Percentiles rank a stretch among this genome's conserved stretches.
phyloP scores from a whole-genome alignment of 2,888 invertebrate genomes.

The Itoplectis maculator region DNA sequence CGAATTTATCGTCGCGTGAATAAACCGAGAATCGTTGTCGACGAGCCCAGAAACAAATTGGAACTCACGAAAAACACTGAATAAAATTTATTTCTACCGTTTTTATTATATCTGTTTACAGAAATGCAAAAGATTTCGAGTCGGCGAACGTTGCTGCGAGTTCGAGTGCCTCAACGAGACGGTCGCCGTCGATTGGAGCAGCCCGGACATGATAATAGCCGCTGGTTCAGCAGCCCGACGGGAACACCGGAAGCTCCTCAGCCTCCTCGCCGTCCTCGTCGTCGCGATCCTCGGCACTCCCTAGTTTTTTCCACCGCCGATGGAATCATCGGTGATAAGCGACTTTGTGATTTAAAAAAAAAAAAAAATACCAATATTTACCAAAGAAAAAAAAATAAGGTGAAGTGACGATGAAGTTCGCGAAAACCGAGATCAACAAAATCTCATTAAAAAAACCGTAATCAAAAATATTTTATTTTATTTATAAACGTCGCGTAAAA shows the following conservation, averaged over 20 bases:
- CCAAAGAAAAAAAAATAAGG: conserved; percentile 15
- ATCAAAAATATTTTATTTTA: background rate
- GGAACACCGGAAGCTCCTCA: conserved; percentile 27
- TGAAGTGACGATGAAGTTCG: background rate
- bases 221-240: conserved; percentile 70
- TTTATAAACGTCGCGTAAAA: background rate
- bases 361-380: conserved; percentile 9
- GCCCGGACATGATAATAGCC: conserved; percentile 78
- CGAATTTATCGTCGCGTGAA: background rate
- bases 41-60: background rate
- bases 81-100: too few species aligned
- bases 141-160: conserved; percentile 94
- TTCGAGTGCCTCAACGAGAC: conserved; percentile 92
- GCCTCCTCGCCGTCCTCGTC: conserved; percentile 46
- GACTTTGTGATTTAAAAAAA: conserved; percentile 20
- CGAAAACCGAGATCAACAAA: conserved; percentile 1
- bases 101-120: conserved; percentile 80
- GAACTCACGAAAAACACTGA: too few species aligned
- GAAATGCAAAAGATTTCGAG: conserved; percentile 94
- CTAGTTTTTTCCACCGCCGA: conserved; percentile 63
- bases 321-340: conserved; percentile 41
- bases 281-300: conserved; percentile 62
- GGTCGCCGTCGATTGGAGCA: conserved; percentile 77
- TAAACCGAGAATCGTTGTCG: background rate
- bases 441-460: background rate